These are phyloP conservation scores for Perdita meconis DNA, from an alignment of 2,888 invertebrate species.

Conservation along the genomic window DNA sequence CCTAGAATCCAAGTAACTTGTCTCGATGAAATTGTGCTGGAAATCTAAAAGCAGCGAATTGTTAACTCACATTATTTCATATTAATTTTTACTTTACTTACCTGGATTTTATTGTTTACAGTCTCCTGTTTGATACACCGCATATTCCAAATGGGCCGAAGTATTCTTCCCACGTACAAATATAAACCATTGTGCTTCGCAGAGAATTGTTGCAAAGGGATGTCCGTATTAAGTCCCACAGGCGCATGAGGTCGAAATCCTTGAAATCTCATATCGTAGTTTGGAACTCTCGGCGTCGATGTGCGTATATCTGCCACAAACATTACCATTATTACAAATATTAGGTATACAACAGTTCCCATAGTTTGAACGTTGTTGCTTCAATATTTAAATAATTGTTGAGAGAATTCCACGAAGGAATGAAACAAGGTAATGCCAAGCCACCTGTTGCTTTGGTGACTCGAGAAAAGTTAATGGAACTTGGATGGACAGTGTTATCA, in stretches of 20 bases:
- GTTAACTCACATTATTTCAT: background rate
- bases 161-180: constrained; percentile 93
- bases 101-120: constrained; percentile 75
- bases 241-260: constrained; percentile 70
- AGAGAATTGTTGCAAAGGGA: constrained; percentile 85
- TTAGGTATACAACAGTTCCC: background rate
- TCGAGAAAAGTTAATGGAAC: no score
- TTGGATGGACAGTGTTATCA: no score
- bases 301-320: constrained; percentile 75
- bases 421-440: no score
- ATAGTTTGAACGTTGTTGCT: no score
- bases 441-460: no score
- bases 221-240: constrained; percentile 73
- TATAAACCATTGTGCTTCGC: constrained; percentile 97
- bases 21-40: constrained; percentile 76
- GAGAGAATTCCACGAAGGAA: no score
- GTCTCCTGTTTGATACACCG: constrained; percentile 88
- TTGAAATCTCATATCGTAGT: constrained; percentile 71
- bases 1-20: constrained; percentile 87
- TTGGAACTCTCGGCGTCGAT: constrained; percentile 78
- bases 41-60: constrained; percentile 65
- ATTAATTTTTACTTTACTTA: constrained; percentile 22
- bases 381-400: no score
- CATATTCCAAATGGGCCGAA: constrained; percentile 95
- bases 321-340: constrained; percentile 17